Base-by-base conservation (phyloP, 2,113 vertebrate species). In the Tupaia chinensis region DNA sequence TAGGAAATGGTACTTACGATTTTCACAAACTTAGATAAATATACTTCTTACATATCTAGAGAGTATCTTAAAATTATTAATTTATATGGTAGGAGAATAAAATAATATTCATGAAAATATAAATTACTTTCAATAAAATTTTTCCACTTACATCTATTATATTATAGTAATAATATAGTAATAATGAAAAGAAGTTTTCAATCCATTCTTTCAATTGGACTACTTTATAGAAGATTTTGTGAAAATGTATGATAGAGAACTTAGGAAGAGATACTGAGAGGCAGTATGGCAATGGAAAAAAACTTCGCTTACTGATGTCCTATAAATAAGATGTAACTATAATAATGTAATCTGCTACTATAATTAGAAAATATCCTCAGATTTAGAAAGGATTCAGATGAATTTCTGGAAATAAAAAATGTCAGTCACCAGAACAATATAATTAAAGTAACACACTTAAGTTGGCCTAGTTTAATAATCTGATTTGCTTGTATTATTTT, bases 401-500 rank as follows among this genome's bases (percentile, higher is more conserved):
- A 79, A 89, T 34, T 82, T 95, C 20, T 89, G 19, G 53, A 80
- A 97, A 94, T 6, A 91, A 61, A 63, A 79, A 87, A 85, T 29
- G 23, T 72, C 25, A 80, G 53, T 82, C 44, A 93, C 10, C 61
- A 65, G 58, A 87, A 77, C 1, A 91, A 78, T 15, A 60, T 54
- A 53, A 74, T 22, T 85, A 70, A 96, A 96, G 53, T 25, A 89
- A 97, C 23, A 91, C 29, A 96, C 16, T 97, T 66, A 87, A 96
- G n/a, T 44, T 16, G 92, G 92, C 22, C 25, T 95, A 58, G 10
- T 96, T 77, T 56, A 91, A 73, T 78, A 87, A 70, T 6, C 9
- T 74, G 56, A 77, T 15, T 7, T 77, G n/a, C 56, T 79, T 63
- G n/a, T 78, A 87, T 87, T 77, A 92, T 6, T 95, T 76, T 25